Base-by-base conservation (phyloP, 2,113 vertebrate species). In the Caretta caretta region DNA sequence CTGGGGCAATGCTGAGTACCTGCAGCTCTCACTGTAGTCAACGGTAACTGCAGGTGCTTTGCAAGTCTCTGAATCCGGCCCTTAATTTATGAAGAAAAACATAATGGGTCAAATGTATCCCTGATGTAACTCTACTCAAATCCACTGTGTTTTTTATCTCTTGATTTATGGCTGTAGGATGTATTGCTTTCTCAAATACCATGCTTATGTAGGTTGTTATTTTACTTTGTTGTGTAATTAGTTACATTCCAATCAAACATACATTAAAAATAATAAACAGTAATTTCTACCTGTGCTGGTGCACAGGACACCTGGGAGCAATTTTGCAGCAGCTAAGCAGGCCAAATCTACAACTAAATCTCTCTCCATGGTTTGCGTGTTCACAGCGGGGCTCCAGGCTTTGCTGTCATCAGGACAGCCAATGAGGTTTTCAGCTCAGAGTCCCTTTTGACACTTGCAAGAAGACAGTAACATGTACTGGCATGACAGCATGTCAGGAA, bases 201-300 rank as follows among this genome's bases (percentile, higher is more conserved):
- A 89, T 79, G 93, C 90, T 86, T 91, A 87, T 27, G 24, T 79
- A 51, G 89, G 65, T 51, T 86, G 94, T 4, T 22, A 83, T 93
- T 83, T 84, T 96, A 92, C 19, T 78, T 94, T 80, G 46, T 86
- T 10, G 1, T 89, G 95, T 93, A 97, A 97, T 98, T 96, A 98
- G 86, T 92, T 75, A 97, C 31, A 97, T 97, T 97, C 91, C 89
- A 97, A 95, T 97, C 96, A 98, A 97, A 98, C 80, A 90, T 95
- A 92, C 27, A 94, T 94, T 90, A 96, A 97, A 97, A 98, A 97
- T 92, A 96, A 96, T 94, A 97, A 96, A 94, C 84, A 97, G 96
- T 96, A 53, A 96, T 96, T 97, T 97, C 86, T 95, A 97, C 88
- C 92, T 97, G 84, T 3, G 49, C 57, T 88, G n/a, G 13, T 14